These are phyloP conservation scores for Drosophila mayri DNA, from an alignment of 1,140 invertebrate genomes.

Conservation along the genomic window DNA sequence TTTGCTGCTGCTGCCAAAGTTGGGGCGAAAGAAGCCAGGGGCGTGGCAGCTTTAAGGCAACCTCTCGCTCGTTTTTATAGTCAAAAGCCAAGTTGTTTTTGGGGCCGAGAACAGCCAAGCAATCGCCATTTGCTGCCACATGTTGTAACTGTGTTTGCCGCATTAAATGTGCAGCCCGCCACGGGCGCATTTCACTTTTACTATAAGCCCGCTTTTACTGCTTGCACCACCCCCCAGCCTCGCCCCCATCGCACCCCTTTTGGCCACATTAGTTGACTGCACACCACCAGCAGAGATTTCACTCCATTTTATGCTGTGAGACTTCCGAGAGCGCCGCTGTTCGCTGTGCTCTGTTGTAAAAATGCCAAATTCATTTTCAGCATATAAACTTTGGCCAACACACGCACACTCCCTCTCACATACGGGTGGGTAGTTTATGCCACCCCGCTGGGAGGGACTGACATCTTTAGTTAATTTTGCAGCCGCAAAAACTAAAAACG, in stretches of 20 bases:
- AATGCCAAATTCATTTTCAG: conserved; percentile 82
- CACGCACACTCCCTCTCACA: conserved; percentile 24
- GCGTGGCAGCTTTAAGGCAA: conserved; percentile 72
- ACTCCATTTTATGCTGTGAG: conserved; percentile 82
- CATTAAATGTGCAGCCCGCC: conserved; percentile 71
- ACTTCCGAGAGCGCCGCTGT: conserved; percentile 74
- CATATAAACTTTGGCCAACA: conserved; percentile 66
- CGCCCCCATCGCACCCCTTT: background rate
- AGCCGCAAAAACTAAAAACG: conserved; percentile 52
- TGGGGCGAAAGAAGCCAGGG: conserved; percentile 7
- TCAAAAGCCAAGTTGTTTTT: conserved; percentile 78
- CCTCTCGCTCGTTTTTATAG: conserved; percentile 71
- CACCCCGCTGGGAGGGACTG: conserved; percentile 58
- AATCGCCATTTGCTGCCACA: conserved; percentile 76
- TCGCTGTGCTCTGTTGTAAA: conserved; percentile 53
- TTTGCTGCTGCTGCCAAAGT: conserved; percentile 47
- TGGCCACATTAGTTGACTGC: conserved; percentile 67
- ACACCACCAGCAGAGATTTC: conserved; percentile 80
- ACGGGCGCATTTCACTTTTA: conserved; percentile 78
- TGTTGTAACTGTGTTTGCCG: conserved; percentile 77
- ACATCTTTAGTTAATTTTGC: conserved; percentile 76
- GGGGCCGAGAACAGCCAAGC: conserved; percentile 50
- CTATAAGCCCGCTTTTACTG: conserved; percentile 68
- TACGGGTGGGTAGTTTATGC: conserved; percentile 53
- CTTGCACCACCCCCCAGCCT: background rate